A percentile compares a stretch with the other conserved stretches of the same genome.
phyloP scores from a whole-genome alignment of 2,797 vertebrate species.

The Galago senegalensis region DNA sequence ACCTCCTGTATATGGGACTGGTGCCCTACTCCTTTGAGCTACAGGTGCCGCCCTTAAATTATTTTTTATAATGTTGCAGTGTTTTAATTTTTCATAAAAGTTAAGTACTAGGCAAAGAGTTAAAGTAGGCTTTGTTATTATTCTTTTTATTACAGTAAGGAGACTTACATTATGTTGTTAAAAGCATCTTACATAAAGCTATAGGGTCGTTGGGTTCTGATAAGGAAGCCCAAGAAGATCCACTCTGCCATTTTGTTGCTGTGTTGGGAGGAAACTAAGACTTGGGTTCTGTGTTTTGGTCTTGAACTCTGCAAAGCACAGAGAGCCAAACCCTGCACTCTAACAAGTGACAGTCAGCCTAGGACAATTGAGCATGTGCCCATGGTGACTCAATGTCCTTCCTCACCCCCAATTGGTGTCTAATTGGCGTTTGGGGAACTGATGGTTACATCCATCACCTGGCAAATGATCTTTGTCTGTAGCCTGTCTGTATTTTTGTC shows the following conservation, averaged over 20 bases:
- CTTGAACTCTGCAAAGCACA: neutral
- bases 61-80: neutral
- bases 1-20: too few relatives aligned
- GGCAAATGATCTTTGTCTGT: neutral
- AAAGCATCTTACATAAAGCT: neutral
- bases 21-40: too few relatives aligned
- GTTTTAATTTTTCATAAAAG: slow-evolving; percentile 33
- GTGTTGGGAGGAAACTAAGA: neutral
- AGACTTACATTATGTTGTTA: neutral
- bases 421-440: neutral
- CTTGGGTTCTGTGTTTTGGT: neutral
- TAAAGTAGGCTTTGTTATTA: neutral
- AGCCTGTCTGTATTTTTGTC: too few relatives aligned
- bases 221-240: neutral
- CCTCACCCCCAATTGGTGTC: too few relatives aligned
- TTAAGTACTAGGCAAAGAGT: neutral
- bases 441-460: neutral
- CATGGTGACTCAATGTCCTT: too few relatives aligned
- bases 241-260: neutral
- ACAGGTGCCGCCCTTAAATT: too few relatives aligned
- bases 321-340: neutral
- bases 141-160: neutral
- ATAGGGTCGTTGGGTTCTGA: neutral
- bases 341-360: neutral
- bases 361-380: neutral